A percentile compares a stretch with the other conserved stretches of the same genome.
Evolutionary conservation across 2,888 invertebrate species (phyloP).

Genomic region (Calameuta pallipes): DNA sequence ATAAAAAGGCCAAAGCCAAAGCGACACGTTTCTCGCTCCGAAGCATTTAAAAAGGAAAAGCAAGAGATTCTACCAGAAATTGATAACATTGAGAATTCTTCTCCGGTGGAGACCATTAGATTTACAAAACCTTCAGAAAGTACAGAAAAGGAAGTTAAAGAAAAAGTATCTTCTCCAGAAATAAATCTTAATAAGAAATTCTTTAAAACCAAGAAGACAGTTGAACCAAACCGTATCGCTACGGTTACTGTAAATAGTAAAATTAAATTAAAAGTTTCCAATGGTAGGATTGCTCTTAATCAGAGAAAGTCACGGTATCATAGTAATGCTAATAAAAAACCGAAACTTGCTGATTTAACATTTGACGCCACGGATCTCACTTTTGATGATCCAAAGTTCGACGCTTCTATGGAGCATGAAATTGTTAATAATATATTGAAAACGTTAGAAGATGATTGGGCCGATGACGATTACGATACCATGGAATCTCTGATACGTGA

Average conservation of each 20-base stretch:
- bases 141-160: not conserved
- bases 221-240: slow-evolving; percentile 42
- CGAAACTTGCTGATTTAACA: slow-evolving; percentile 35
- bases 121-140: not conserved
- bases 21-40: slow-evolving; percentile 29
- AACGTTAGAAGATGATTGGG: slow-evolving; percentile 62
- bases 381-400: slow-evolving; percentile 56
- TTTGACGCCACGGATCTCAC: slow-evolving; percentile 61
- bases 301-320: slow-evolving; percentile 22
- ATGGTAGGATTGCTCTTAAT: slow-evolving; percentile 53
- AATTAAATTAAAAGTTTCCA: slow-evolving; percentile 59
- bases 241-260: slow-evolving; percentile 62
- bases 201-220: slow-evolving; percentile 62
- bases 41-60: slow-evolving; percentile 25
- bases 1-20: slow-evolving; percentile 73
- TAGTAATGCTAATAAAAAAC: slow-evolving; percentile 32
- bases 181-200: slow-evolving; percentile 61
- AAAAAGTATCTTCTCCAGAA: slow-evolving; percentile 28
- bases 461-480: slow-evolving; percentile 54
- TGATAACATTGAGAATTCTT: not conserved
- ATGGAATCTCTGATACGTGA: slow-evolving; percentile 36
- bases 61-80: not conserved
- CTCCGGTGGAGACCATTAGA: slow-evolving; percentile 13
- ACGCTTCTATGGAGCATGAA: slow-evolving; percentile 47
- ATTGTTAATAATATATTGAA: slow-evolving; percentile 57